These are phyloP conservation scores for Zophobas morio DNA, from an alignment of 1,140 invertebrate genomes.

Conservation along the genomic window DNA sequence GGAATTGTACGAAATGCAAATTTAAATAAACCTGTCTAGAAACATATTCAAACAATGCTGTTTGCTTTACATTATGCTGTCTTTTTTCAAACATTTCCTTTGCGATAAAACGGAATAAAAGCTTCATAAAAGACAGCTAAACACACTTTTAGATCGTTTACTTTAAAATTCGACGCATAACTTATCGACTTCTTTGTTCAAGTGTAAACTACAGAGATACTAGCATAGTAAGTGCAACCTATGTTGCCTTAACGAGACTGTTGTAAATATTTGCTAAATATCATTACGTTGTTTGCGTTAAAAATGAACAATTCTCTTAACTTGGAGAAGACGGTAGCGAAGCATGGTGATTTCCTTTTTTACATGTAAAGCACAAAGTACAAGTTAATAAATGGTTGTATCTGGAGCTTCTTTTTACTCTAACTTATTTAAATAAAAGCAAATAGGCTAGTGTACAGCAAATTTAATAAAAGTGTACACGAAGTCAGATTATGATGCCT, in stretches of 20 bases:
- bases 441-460: conserved; percentile 1
- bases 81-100: conserved; percentile 32
- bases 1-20: conserved; percentile 30
- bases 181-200: not conserved
- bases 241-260: too few relatives aligned
- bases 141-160: conserved; percentile 4
- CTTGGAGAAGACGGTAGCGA: too few relatives aligned
- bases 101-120: conserved; percentile 29
- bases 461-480: conserved; percentile 36
- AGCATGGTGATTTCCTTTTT: not conserved
- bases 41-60: conserved; percentile 42
- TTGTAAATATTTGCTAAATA: too few relatives aligned
- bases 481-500: conserved; percentile 32
- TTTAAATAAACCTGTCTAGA: conserved; percentile 38
- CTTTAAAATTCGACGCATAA: not conserved
- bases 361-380: not conserved
- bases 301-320: too few relatives aligned
- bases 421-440: conserved; percentile 7
- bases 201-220: not conserved
- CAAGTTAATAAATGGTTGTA: not conserved
- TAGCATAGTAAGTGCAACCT: too few relatives aligned
- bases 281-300: too few relatives aligned
- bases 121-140: conserved; percentile 21
- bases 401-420: conserved; percentile 16
- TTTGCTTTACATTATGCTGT: conserved; percentile 35